Percentiles rank a stretch among this genome's conserved stretches.
These are phyloP conservation scores for Cardiocondyla obscurior DNA, from an alignment of 1,140 invertebrate species.

Conservation along the genomic window DNA sequence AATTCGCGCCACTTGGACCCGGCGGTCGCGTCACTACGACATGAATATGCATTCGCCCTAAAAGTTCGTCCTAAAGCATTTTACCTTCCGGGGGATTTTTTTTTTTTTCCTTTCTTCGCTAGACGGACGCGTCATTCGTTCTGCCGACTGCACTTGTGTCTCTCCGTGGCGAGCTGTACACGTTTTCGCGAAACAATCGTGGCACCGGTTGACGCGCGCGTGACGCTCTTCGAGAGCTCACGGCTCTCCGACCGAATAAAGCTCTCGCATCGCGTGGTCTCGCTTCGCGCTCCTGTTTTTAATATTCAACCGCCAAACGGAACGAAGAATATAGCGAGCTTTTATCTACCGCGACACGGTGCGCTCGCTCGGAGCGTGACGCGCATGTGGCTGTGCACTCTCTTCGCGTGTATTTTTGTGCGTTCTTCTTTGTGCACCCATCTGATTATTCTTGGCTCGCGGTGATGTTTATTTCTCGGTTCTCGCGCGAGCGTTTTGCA, in stretches of 20 bases:
- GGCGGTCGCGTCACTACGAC: slow-evolving; percentile 52
- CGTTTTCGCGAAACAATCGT: slow-evolving; percentile 63
- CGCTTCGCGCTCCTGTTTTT: slow-evolving; percentile 52
- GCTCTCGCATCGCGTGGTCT: background rate
- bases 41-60: slow-evolving; percentile 76
- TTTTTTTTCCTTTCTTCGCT: background rate
- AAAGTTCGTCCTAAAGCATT: slow-evolving; percentile 60
- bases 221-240: slow-evolving; percentile 39
- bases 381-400: background rate
- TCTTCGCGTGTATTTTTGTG: slow-evolving; percentile 17
- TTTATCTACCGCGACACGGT: slow-evolving; percentile 52
- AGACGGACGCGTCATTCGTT: slow-evolving; percentile 26
- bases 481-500: background rate
- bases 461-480: slow-evolving; percentile 60
- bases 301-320: slow-evolving; percentile 51
- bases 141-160: slow-evolving; percentile 41
- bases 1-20: slow-evolving; percentile 67
- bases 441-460: background rate
- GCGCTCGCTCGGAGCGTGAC: background rate
- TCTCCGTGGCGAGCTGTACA: slow-evolving; percentile 43
- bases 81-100: slow-evolving; percentile 48
- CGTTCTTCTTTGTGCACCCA: background rate
- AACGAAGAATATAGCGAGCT: slow-evolving; percentile 32
- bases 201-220: slow-evolving; percentile 17
- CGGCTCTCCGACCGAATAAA: slow-evolving; percentile 52